Evolutionary conservation across 2,113 vertebrate genomes (phyloP).

Genomic region (Corythaixoides concolor): DNA sequence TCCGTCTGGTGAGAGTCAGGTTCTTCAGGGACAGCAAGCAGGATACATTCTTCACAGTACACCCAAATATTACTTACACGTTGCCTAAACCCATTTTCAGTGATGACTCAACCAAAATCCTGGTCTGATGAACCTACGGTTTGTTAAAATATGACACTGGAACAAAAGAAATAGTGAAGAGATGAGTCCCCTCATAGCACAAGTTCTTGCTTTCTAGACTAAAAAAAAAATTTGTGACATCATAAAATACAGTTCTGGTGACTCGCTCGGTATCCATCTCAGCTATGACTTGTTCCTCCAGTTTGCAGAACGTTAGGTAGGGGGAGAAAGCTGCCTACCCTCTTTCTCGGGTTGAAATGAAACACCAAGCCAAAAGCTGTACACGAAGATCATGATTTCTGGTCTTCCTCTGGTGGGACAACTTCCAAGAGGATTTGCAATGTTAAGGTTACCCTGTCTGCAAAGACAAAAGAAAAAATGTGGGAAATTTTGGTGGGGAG

Average conservation of each 20-base stretch:
- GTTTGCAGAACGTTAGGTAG: background rate
- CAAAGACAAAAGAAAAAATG: conserved; percentile 53
- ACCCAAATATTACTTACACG: background rate
- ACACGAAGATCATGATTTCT: conserved; percentile 58
- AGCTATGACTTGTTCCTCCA: background rate
- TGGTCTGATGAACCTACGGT: background rate
- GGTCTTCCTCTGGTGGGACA: conserved; percentile 80
- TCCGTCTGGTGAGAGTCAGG: background rate
- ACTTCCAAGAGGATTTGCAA: conserved; percentile 92
- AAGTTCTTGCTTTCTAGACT: background rate
- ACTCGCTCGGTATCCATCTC: background rate
- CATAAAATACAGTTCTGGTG: background rate
- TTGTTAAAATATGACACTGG: background rate
- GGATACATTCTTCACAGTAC: conserved; percentile 40
- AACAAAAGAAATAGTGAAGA: background rate
- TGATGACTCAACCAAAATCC: conserved; percentile 13
- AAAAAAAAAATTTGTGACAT: background rate
- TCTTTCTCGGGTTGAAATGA: conserved; percentile 2
- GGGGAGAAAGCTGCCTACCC: background rate
- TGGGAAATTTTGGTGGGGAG: background rate
- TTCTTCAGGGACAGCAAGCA: background rate
- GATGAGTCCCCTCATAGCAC: background rate
- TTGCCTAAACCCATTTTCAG: conserved; percentile 6
- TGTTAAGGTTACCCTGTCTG: conserved; percentile 81
- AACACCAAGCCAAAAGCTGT: background rate